Base-by-base conservation (phyloP, 30 jellyfish, hydroid and myxozoan species). In the Haliclystus octoradiatus region DNA sequence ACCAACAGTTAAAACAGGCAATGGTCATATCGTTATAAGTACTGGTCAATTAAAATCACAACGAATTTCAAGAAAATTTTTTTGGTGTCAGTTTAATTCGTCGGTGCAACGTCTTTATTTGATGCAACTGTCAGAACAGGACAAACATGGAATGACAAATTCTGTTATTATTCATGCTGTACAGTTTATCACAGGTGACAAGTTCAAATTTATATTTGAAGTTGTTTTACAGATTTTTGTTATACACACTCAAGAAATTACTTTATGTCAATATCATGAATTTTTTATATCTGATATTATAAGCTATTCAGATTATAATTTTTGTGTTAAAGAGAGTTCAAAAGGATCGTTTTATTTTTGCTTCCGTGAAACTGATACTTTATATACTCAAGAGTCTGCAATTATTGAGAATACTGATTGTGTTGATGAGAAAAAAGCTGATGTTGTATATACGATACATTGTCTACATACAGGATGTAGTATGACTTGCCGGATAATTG, bases 81-180 rank as follows among this genome's bases (percentile, higher is more conserved):
- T 86, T 0, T 86, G 96, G 96, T 63, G 87, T 60, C 79, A 74
- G 72, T 86, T 86, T 66, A 94, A 86, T 52, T 77, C 80, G 19
- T 34, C 52, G 4, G 75, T 52, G 50, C 96, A 80, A 66, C 64
- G 96, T 15, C 65, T 86, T 69, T 86, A 30, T 63, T 78, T 35
- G 52, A 50, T 79, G 31, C 82, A 79, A 62, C 83, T 86, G 74
- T 53, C 32, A 23, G 77, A 94, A 13, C 82, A 78, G 66, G 96
- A 78, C 28, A 94, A 86, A 49, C 94, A 78, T 33, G 92, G 71
- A 33, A 69, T 64, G 7, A 78, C 74, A 27, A 92, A 78, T 0
- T 69, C 71, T 0, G 93, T 77, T 2, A 70, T 72, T 52, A 70
- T 86, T 34, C 65, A 51, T 49, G 96, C 83, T 23, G 61, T 86